Percentiles rank a stretch among this genome's conserved stretches.
Conservation (phyloP, 2,888 invertebrate species). For the Synergus laeviventris region DNA sequence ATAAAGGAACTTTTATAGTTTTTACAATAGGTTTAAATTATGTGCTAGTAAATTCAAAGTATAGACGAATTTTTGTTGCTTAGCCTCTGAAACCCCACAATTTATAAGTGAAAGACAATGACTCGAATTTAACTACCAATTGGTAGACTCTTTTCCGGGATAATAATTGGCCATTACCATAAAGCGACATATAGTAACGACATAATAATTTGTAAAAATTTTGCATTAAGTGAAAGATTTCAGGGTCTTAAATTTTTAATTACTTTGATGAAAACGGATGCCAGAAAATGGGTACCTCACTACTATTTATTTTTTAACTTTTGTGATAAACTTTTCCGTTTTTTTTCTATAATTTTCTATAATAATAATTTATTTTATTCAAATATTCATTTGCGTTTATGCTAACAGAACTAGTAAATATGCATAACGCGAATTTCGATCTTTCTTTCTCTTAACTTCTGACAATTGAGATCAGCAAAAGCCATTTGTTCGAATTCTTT, state of each 20-base stretch:
- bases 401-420: no score
- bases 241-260: not conserved
- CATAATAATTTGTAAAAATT: not conserved
- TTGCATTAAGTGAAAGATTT: not conserved
- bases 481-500: no score
- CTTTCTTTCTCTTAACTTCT: no score
- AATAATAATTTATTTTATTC: no score
- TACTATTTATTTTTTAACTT: not conserved
- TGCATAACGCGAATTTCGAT: no score
- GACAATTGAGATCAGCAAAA: no score
- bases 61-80: not conserved
- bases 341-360: not conserved
- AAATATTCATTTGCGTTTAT: no score
- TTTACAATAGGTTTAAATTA: not conserved
- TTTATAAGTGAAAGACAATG: conserved; percentile 9
- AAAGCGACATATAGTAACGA: not conserved
- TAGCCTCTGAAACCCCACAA: not conserved
- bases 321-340: not conserved
- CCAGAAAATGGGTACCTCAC: not conserved
- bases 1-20: no score
- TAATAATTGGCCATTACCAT: not conserved
- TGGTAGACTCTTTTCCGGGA: not conserved
- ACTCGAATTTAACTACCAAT: not conserved
- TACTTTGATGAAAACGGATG: not conserved
- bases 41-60: not conserved